phyloP scores from a whole-genome alignment of 1,140 invertebrate species.

The Thrips palmi region DNA sequence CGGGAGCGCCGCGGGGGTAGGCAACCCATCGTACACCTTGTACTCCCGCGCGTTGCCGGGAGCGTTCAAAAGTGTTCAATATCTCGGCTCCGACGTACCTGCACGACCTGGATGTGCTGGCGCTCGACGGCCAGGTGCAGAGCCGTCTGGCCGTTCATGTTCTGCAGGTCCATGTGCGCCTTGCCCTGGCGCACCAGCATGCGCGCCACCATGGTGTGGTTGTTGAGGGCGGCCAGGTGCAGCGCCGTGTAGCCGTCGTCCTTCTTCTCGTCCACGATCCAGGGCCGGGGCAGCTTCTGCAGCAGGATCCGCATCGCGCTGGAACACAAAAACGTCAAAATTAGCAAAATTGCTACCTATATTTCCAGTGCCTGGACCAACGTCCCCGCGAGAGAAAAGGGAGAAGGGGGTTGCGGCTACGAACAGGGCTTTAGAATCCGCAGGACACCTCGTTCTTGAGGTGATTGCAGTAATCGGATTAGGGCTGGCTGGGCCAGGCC shows the following conservation, averaged over 20 bases:
- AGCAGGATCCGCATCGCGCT: constrained; percentile 91
- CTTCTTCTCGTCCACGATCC: constrained; percentile 97
- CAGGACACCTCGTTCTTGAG: neutral
- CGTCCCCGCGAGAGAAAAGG: neutral
- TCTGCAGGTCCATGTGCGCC: constrained; percentile 83
- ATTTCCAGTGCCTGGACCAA: neutral
- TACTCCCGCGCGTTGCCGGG: too few species aligned
- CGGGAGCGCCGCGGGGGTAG: too few species aligned
- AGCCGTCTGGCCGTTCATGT: constrained; percentile 91
- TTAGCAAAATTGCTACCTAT: constrained; percentile 4
- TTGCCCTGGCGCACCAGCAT: constrained; percentile 70
- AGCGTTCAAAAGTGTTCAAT: too few species aligned
- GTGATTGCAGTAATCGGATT: neutral
- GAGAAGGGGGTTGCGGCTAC: neutral
- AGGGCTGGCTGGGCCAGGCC: neutral
- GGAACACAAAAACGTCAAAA: constrained; percentile 23
- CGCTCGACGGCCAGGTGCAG: constrained; percentile 88
- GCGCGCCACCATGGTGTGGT: constrained; percentile 93
- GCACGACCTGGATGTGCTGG: constrained; percentile 88
- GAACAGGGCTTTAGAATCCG: constrained; percentile 17
- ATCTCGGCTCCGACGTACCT: too few species aligned
- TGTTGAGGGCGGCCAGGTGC: constrained; percentile 89
- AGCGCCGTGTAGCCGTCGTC: constrained; percentile 95
- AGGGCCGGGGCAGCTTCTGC: constrained; percentile 75
- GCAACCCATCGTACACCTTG: too few species aligned